phyloP scores from a whole-genome alignment of 2,797 vertebrate species.

The Amphiprion clarkii region DNA sequence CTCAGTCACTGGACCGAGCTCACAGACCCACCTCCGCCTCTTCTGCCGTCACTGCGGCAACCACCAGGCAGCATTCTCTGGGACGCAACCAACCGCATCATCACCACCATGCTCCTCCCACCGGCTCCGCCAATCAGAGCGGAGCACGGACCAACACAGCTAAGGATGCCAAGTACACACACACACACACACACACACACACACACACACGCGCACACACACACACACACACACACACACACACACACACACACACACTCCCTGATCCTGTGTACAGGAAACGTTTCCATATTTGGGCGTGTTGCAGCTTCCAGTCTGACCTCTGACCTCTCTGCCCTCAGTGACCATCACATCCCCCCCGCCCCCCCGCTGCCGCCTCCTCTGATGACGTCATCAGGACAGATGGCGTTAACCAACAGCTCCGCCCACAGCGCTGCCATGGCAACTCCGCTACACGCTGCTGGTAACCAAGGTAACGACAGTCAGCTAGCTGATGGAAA shows the following conservation, averaged over 20 bases:
- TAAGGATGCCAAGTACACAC: constrained; percentile 86
- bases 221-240: not conserved
- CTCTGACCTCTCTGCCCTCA: constrained; percentile 51
- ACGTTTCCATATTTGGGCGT: no score
- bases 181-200: not conserved
- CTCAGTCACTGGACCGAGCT: constrained; percentile 85
- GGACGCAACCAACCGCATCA: constrained; percentile 83
- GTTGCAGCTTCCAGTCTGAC: constrained; percentile 6
- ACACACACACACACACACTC: not conserved
- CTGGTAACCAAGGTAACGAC: constrained; percentile 55
- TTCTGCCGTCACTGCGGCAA: not conserved
- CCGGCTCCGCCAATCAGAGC: constrained; percentile 69
- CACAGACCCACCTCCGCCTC: constrained; percentile 74
- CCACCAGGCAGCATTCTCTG: constrained; percentile 87
- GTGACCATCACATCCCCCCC: constrained; percentile 86
- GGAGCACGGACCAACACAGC: constrained; percentile 57
- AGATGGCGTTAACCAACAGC: constrained; percentile 83
- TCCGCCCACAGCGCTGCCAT: constrained; percentile 59
- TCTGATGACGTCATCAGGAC: constrained; percentile 83
- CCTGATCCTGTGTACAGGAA: no score
- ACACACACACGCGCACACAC: not conserved
- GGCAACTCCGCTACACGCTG: constrained; percentile 45
- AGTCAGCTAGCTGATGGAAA: not conserved
- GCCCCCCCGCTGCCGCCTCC: constrained; percentile 88
- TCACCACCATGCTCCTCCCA: constrained; percentile 16